These are phyloP conservation scores for Metopolophium dirhodum DNA, from an alignment of 1,140 invertebrate species.

Conservation along the genomic window DNA sequence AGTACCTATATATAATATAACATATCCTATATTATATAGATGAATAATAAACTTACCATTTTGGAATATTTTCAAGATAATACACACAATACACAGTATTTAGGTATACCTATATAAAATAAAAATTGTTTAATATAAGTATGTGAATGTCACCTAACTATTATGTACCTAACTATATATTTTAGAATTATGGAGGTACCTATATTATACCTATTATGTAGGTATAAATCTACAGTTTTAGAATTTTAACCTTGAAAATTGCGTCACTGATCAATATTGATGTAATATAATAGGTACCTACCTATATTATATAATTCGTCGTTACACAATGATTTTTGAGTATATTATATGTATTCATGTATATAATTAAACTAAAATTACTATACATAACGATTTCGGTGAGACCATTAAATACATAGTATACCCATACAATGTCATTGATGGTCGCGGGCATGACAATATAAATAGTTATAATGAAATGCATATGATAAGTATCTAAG, in stretches of 20 bases:
- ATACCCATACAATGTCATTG: not conserved
- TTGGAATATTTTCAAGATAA: not conserved
- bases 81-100: too few relatives aligned
- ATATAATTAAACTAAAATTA: not conserved
- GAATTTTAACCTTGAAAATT: not conserved
- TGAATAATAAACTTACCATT: not conserved
- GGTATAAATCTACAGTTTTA: too few relatives aligned
- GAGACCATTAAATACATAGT: not conserved
- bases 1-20: too few relatives aligned
- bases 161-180: too few relatives aligned
- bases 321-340: not conserved
- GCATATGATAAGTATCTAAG: not conserved
- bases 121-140: too few relatives aligned
- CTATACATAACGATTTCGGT: not conserved
- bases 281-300: not conserved
- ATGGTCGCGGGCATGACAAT: not conserved
- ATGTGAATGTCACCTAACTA: too few relatives aligned
- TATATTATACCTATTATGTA: too few relatives aligned
- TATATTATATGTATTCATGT: not conserved
- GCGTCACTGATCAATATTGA: not conserved
- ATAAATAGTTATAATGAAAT: not conserved
- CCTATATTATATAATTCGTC: not conserved
- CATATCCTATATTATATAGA: too few relatives aligned
- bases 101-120: too few relatives aligned
- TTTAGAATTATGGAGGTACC: too few relatives aligned